Evolutionary conservation across 2,888 invertebrate species (phyloP), one percentile per base, ranked within the genome.

Genomic region (Nymphalis polychloros): DNA sequence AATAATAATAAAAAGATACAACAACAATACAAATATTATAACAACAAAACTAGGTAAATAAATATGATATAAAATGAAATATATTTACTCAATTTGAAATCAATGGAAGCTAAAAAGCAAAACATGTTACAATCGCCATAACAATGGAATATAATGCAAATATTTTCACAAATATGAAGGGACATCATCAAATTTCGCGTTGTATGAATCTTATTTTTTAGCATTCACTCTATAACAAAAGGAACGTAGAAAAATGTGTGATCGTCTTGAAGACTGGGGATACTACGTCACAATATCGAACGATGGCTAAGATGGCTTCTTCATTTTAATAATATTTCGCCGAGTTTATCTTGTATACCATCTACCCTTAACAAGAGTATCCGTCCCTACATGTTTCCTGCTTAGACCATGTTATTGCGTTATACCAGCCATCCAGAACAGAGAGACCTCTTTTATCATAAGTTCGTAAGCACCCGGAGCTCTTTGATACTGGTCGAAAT

Each of bases 351-450:
- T 72, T 71, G 68, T 70, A 69, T 71, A 74, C 73, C 77, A 76
- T 76, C 75, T 48, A 19, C 10, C 35, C 55, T 61, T 41, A 49
- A 20, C 79, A 81, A 79, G 78, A 75, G 74, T 74, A 76, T 75
- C 75, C 75, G 69, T 74, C 78, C 80, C 77, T 75, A 75, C 79
- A 80, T 80, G 79, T 80, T 81, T 81, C 79, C 78, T 78, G 75
- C 78, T 80, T 78, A 79, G 72, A 77, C 77, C 72, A 73, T 77
- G 77, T 76, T 76, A 79, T 78, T 75, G 71, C 71, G 72, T 73
- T 74, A 72, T 67, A 74, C 71, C 71, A 73, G 7, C 31, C 70
- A 67, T 61, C 75, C 74, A 73, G 64, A 63, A 62, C 57, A 67
- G 59, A 53, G 67, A 59, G 53, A 65, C 61, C 65, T 55, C 5